Evolutionary conservation across 2,113 vertebrate species (phyloP), one percentile per base, ranked within the genome.

Genomic region (Epinephelus cyanopodus): DNA sequence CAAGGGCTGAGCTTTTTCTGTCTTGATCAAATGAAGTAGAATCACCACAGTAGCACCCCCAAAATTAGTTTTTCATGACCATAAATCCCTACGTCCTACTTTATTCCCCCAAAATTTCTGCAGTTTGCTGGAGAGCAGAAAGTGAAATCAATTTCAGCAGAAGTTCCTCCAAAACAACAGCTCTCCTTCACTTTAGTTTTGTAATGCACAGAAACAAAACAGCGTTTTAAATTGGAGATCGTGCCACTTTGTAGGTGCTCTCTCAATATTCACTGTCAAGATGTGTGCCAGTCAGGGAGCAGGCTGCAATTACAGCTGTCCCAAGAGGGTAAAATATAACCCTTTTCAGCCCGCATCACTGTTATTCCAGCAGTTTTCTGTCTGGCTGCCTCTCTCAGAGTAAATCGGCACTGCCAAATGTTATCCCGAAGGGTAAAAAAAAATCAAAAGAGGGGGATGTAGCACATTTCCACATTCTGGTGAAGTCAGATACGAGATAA

Each of bases 241-340:
- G 21, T 73, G 63, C 77, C 48, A 69, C 53, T 70, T 81, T 75
- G 25, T 65, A 56, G 70, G 23, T 66, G 45, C 74, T 42, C 33
- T 81, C 37, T 77, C 74, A 78, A 62, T 68, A 83, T 80, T 84
- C 33, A 37, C 53, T 23, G 17, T 54, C 47, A 69, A 50, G 45
- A 82, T 71, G 50, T 74, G 52, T 82, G 73, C 65, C 47, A 42
- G 52, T 21, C 72, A 76, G 77, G 58, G n/a, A 67, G 42, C 23
- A 57, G 6, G 45, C 45, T 74, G 72, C 63, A 88, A 87, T 90
- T 81, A 78, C 57, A 65, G 57, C 64, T 39, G 54, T 90, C 66
- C 64, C 77, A 25, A 29, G 56, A 76, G 77, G 84, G 23, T 75
- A 18, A 57, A 57, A 82, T 33, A 54, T 29, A 21, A 1, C 33